Evolutionary conservation across 2,888 invertebrate genomes (phyloP), one percentile per base, ranked within the genome.

Genomic region (Pterostichus niger): DNA sequence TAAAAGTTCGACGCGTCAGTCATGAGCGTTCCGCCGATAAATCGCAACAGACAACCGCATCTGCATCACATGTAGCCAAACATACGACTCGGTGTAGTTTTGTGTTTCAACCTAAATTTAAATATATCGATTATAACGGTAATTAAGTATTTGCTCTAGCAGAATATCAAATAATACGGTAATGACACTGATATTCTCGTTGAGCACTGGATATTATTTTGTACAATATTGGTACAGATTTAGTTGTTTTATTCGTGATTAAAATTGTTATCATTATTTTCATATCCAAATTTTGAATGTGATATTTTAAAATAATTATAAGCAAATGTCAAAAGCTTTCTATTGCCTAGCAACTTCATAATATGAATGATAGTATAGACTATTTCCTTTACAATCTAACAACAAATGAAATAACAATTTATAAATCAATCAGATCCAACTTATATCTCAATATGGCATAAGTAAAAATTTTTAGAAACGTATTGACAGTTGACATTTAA

Each of bases 61-160:
- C 7, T 49, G 52, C 24, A 9, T 10, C 49, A 73, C 44, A 24
- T 46, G 52, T 13, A 31, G 15, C 6, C 24, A 24, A 59, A 59
- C 24, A 17, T 17, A 59, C 11, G 15, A 59, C 17, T 17, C 24
- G 59, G 31, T 40, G 40, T 59, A 17, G 17, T 59, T 24, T 59
- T 24, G 11, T 31, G 59, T n/a, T n/a, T 7, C 11, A 10, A 31
- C 13, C 46, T 46, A 49, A 75, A 75, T 75, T 75, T 75, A 52
- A 75, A 75, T 52, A 75, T 52, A 75, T 75, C 40, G 75, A 49
- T 75, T 31, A 24, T 52, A 35, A 24, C 10, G 75, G 75, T 33
- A 75, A 75, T 75, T 52, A 75, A 52, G 75, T 75, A 75, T 75
- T 75, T 75, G 33, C 17, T 52, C 10, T 49, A 24, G 9, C 49